Base-by-base conservation (phyloP, 2,113 vertebrate species). In the Eulemur rufifrons region DNA sequence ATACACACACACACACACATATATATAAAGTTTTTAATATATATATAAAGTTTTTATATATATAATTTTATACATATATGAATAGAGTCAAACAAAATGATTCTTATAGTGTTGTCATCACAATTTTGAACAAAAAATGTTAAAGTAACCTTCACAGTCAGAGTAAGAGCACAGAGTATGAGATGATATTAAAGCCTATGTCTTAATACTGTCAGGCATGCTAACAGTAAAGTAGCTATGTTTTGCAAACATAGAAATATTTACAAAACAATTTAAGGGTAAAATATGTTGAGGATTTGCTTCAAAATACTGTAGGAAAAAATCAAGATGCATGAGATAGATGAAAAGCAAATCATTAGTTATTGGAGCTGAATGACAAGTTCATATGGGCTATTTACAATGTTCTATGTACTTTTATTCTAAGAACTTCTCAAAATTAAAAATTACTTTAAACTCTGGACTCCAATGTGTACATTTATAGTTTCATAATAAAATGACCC, bases 341-440 rank as follows among this genome's bases (percentile, higher is more conserved):
- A 81, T 25, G 13, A 96, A 92, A 59, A 47, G 27, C 42, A 91
- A 78, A 63, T 0, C 87, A 25, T 61, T 66, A 91, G 73, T 94
- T 77, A 92, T 21, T 80, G 42, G 59, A 89, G 13, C 17, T 81
- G 10, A 32, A 85, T 69, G 76, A 37, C 13, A 95, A 14, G 45
- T 88, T 71, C 32, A 63, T 39, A 17, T 74, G 17, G 21, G 29
- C 17, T 82, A 63, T 87, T 94, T 34, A 85, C n/a, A 68, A 69
- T 71, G 25, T 88, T 87, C n/a, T 90, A 47, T 82, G 15, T 15
- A 52, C 37, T 96, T 96, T 83, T 59, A 84, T 94, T 96, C 32
- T 86, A 95, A 45, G 42, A 95, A 91, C 64, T 91, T 71, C 69
- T 59, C 74, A 96, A 97, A 96, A 94, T 92, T 89, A 95, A 94